These are phyloP conservation scores for Tetranychus piercei DNA, from an alignment of 2,888 invertebrate genomes.

Conservation along the genomic window DNA sequence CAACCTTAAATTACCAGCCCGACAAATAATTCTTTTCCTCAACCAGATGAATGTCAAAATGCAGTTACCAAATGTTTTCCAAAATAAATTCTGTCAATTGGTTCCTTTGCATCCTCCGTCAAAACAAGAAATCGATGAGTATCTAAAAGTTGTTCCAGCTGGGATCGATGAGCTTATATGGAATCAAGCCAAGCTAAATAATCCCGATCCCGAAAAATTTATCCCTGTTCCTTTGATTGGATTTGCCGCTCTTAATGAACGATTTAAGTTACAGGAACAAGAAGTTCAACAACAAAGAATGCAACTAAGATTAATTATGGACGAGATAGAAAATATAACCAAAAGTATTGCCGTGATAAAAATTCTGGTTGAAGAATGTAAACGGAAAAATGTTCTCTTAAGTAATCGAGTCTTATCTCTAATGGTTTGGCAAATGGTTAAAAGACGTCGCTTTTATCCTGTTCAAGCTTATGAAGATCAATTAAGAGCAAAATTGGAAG, in stretches of 20 bases:
- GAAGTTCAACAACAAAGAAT: conserved; percentile 56
- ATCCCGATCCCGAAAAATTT: conserved; percentile 71
- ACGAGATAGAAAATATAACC: conserved; percentile 56
- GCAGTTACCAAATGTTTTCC: conserved; percentile 20
- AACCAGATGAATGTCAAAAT: conserved; percentile 19
- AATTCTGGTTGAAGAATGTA: conserved; percentile 60
- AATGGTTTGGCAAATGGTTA: conserved; percentile 66
- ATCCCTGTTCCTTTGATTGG: conserved; percentile 88
- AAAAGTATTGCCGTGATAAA: conserved; percentile 59
- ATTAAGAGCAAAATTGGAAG: conserved; percentile 64
- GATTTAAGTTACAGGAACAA: conserved; percentile 53
- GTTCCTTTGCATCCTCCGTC: conserved; percentile 20
- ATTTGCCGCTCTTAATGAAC: conserved; percentile 48
- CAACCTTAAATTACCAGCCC: conserved; percentile 18
- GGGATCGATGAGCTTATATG: conserved; percentile 77
- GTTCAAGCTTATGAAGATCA: conserved; percentile 76
- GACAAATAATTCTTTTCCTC: conserved; percentile 17
- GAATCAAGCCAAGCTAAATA: conserved; percentile 87
- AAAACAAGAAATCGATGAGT: conserved; percentile 51
- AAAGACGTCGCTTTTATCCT: conserved; percentile 67
- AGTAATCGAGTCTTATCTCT: conserved; percentile 67
- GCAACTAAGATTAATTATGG: conserved; percentile 52
- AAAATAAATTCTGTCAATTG: conserved; percentile 20
- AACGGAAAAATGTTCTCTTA: conserved; percentile 57
- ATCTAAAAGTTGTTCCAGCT: conserved; percentile 70